phyloP scores from a whole-genome alignment of 2,113 vertebrate species.

The Galeopterus variegatus region DNA sequence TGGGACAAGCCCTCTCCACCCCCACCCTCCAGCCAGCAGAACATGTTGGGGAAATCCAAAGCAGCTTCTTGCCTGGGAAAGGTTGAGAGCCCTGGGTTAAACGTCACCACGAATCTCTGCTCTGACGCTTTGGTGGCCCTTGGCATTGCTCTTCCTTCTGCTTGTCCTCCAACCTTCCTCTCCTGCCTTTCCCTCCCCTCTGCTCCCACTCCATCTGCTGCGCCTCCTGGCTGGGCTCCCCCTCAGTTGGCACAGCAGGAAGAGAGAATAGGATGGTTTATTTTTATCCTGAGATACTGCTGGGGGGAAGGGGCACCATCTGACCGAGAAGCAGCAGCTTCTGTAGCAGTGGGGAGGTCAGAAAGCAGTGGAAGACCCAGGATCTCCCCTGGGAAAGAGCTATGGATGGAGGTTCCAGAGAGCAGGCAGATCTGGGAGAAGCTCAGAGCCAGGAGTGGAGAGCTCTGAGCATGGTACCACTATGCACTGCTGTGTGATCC shows the following conservation, averaged over 20 bases:
- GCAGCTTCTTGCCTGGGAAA: neutral
- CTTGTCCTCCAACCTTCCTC: conserved; percentile 50
- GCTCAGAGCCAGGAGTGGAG: neutral
- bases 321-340: conserved; percentile 53
- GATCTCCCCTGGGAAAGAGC: conserved; percentile 19
- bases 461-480: neutral
- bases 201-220: conserved; percentile 80
- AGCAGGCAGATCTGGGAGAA: neutral
- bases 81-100: neutral
- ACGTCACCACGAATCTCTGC: neutral
- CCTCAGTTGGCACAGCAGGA: conserved; percentile 80
- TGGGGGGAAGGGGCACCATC: conserved; percentile 54
- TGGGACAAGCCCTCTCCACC: neutral
- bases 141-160: neutral
- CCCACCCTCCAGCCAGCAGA: neutral
- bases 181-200: neutral
- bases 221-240: conserved; percentile 80
- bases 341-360: conserved; percentile 64
- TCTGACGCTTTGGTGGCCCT: neutral
- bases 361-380: neutral
- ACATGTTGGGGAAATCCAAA: neutral
- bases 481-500: neutral
- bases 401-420: neutral
- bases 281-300: conserved; percentile 80
- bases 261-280: conserved; percentile 77